Base-by-base conservation (phyloP, 2,113 vertebrate species). In the Pontoporia blainvillei region DNA sequence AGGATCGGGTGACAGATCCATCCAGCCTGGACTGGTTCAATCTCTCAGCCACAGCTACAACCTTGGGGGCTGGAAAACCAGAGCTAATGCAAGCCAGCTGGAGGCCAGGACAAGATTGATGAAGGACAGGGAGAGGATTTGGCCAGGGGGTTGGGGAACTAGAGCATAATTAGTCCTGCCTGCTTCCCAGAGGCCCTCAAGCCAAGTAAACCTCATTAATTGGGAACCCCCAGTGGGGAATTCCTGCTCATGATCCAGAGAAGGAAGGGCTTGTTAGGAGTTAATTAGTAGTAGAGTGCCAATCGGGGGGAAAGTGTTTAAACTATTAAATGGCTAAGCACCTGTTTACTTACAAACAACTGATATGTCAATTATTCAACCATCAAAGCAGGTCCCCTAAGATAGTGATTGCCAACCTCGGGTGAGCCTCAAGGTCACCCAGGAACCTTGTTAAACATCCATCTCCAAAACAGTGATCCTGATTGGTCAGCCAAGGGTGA, bases 61-160 rank as follows among this genome's bases (percentile, higher is more conserved):
- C 98, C 96, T 85, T 98, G 98, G 96, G 97, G 97, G 98, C 98
- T 98, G 97, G 97, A 98, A 99, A 98, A 99, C 98, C 99, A 99
- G 98, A 99, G 98, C 99, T 99, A 99, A 99, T 99, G 98, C 98
- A 98, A 98, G 98, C 99, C 99, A 99, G 99, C 99, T 99, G 99
- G 98, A 98, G 97, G 97, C 97, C 91, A 98, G 97, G 97, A 98
- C 98, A 98, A 98, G 98, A 96, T 98, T 98, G 98, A 98, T 98
- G 98, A 98, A 98, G 98, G 98, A 98, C 97, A 98, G 97, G 95
- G 97, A 97, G 97, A 98, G 98, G 98, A 98, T 98, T 98, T 97
- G 97, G 96, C 78, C 66, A 96, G 88, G 73, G 66, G 52, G 14
- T 44, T 72, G 54, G 92, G 44, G 49, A 83, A 62, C 29, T 84